Evolutionary conservation across 2,797 vertebrate genomes (phyloP).

Genomic region (Paedocypris micromegethes): DNA sequence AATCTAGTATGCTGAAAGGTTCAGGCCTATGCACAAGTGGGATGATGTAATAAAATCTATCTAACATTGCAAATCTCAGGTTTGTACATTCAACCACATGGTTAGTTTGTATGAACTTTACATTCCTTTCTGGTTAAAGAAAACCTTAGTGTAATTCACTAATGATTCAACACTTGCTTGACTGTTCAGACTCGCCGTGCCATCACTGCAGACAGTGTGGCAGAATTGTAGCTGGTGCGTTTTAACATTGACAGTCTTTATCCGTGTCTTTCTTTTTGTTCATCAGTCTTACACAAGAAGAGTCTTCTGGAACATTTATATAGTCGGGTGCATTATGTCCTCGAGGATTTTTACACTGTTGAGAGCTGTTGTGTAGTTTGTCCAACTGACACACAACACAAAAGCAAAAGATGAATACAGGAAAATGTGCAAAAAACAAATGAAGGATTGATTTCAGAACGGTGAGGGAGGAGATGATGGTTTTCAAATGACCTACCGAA

Average conservation of each 20-base stretch:
- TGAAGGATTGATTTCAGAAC: not conserved
- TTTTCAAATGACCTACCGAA: constrained; percentile 33
- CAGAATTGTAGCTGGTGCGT: not conserved
- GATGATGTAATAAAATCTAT: too few species aligned
- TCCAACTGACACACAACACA: constrained; percentile 15
- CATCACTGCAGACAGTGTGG: not conserved
- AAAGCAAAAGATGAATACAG: constrained; percentile 5
- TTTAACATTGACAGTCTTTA: constrained; percentile 33
- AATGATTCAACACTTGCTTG: constrained; percentile 14
- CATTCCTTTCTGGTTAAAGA: constrained; percentile 23
- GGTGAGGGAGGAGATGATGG: not conserved
- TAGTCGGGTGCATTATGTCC: constrained; percentile 12
- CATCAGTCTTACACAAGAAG: not conserved
- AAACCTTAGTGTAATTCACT: constrained; percentile 40
- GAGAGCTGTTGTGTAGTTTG: constrained; percentile 7
- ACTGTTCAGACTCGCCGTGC: constrained; percentile 4
- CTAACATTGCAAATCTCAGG: too few species aligned
- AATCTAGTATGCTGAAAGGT: too few species aligned
- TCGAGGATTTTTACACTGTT: constrained; percentile 12
- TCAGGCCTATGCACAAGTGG: too few species aligned
- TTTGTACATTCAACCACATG: too few species aligned
- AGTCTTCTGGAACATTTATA: constrained; percentile 25
- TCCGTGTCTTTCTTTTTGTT: constrained; percentile 3
- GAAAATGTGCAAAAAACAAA: not conserved
- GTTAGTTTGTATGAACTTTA: not conserved